These are phyloP conservation scores for Neomicropteryx cornuta DNA, from an alignment of 1,140 invertebrate species.

Conservation along the genomic window DNA sequence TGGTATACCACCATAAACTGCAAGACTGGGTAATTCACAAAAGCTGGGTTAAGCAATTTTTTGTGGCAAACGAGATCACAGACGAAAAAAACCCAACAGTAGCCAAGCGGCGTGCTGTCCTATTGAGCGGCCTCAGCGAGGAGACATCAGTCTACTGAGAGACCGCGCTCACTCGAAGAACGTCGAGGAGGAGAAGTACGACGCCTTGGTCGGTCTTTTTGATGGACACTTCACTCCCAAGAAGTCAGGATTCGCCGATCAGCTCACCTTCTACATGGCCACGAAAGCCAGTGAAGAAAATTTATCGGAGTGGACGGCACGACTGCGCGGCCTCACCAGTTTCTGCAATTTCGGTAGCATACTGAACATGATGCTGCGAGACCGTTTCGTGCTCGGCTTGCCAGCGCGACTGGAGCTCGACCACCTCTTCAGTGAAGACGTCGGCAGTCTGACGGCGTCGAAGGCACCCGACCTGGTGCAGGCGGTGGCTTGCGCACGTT, in stretches of 20 bases:
- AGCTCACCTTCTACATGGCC: conserved; percentile 9
- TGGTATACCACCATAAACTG: too few species aligned
- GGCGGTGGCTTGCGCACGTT: conserved; percentile 1
- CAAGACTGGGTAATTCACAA: too few species aligned
- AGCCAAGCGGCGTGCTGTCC: too few species aligned
- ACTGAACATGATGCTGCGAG: not conserved
- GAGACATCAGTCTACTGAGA: conserved; percentile 6
- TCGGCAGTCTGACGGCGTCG: not conserved
- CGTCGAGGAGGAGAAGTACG: conserved; percentile 1
- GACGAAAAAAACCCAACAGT: too few species aligned
- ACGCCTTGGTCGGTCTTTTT: conserved; percentile 5
- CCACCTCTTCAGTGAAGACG: not conserved
- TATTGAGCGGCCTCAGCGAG: too few species aligned
- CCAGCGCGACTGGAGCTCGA: not conserved
- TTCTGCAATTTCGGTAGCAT: conserved; percentile 1
- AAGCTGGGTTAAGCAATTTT: too few species aligned
- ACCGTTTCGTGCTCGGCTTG: not conserved
- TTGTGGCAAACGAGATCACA: too few species aligned
- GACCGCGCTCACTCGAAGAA: conserved; percentile 8
- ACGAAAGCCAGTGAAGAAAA: conserved; percentile 9
- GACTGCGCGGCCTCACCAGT: not conserved
- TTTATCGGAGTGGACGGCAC: conserved; percentile 5
- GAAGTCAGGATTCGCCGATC: conserved; percentile 9
- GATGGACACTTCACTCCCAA: conserved; percentile 14
- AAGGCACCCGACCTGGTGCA: not conserved